These are phyloP conservation scores for Sinella curviseta DNA, from an alignment of 1,140 invertebrate species.

Conservation along the genomic window DNA sequence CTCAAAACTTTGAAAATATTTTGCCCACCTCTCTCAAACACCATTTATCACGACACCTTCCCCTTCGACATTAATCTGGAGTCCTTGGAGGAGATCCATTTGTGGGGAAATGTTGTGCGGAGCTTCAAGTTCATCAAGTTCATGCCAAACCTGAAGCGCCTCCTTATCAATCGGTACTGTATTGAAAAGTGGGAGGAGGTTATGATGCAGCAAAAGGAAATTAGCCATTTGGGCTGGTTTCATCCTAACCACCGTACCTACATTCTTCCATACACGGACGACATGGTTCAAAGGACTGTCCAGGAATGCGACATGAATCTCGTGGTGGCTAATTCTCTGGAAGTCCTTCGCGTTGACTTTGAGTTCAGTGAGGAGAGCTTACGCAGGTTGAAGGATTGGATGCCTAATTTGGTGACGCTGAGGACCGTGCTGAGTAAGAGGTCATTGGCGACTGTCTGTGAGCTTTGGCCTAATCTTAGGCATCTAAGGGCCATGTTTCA, in stretches of 20 bases:
- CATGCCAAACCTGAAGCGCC: background rate
- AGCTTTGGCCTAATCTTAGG: background rate
- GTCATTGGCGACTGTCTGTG: background rate
- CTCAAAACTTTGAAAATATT: background rate
- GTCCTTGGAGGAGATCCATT: background rate
- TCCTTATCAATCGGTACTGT: background rate
- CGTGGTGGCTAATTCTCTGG: background rate
- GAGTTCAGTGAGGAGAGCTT: constrained; percentile 3
- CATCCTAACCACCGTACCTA: background rate
- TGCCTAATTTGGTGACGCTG: background rate
- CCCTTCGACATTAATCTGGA: background rate
- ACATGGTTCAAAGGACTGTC: background rate
- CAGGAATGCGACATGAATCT: background rate
- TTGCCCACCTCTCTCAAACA: background rate
- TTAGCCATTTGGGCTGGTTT: background rate
- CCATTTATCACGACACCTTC: background rate
- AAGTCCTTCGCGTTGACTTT: background rate
- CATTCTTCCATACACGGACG: background rate
- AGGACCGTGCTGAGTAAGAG: background rate
- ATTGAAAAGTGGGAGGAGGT: background rate
- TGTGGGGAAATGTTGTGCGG: background rate
- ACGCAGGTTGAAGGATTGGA: background rate
- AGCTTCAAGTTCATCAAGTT: background rate
- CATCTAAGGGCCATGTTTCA: background rate
- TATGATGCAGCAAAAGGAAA: background rate